These are phyloP conservation scores for Mionectes olivaceus DNA, from an alignment of 2,797 vertebrate genomes.

Conservation along the genomic window DNA sequence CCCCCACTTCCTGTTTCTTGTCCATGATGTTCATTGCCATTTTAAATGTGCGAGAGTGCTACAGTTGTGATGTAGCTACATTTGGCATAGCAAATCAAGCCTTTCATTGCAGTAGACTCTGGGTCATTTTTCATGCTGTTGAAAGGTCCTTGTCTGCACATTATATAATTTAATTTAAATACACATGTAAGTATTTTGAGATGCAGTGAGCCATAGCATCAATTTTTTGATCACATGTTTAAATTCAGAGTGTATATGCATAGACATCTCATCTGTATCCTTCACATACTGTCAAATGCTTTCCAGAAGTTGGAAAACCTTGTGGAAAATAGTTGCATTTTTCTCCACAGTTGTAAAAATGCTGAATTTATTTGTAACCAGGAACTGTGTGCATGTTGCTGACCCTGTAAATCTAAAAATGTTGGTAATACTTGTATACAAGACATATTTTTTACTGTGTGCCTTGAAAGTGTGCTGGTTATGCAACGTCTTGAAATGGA, in stretches of 20 bases:
- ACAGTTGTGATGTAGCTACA: background rate
- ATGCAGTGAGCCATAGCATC: background rate
- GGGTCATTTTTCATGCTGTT: background rate
- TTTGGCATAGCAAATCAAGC: background rate
- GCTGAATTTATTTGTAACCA: background rate
- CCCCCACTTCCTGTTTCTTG: background rate
- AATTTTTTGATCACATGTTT: background rate
- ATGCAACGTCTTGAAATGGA: background rate
- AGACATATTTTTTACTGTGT: background rate
- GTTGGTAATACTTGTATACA: background rate
- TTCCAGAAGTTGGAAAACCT: background rate
- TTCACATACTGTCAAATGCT: background rate
- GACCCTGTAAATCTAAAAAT: background rate
- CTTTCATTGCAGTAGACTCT: background rate
- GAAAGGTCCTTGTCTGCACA: background rate
- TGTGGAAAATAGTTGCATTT: background rate
- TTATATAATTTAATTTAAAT: background rate
- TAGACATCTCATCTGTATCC: rapidly evolving
- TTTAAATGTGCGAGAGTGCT: background rate
- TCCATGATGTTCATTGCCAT: background rate
- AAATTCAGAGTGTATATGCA: background rate
- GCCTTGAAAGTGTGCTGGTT: background rate
- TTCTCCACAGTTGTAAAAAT: background rate
- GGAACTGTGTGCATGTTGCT: background rate
- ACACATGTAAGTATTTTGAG: background rate